A percentile compares a stretch with the other conserved stretches of the same genome.
These are phyloP conservation scores for Cantharis rufa DNA, from an alignment of 2,888 invertebrate species.

Conservation along the genomic window DNA sequence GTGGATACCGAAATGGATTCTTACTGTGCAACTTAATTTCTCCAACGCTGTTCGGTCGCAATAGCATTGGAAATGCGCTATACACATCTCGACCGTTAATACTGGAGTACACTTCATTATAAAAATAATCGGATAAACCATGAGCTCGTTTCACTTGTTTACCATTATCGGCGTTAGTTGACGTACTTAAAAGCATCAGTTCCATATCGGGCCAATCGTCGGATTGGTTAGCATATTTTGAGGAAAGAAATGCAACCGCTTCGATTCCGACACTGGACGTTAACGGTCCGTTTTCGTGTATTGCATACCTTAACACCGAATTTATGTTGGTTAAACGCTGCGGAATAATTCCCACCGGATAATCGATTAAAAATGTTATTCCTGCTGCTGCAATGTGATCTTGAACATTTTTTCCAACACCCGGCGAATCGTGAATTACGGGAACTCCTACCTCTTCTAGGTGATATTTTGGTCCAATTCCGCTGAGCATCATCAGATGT, in stretches of 20 bases:
- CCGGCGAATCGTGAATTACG: conserved; percentile 76
- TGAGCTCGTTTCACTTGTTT: conserved; percentile 75
- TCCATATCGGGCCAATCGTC: conserved; percentile 93
- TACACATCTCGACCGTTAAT: conserved; percentile 78
- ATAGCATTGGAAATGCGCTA: conserved; percentile 85
- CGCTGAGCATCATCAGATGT: conserved; percentile 87
- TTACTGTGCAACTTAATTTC: conserved; percentile 66
- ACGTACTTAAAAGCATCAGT: conserved; percentile 85
- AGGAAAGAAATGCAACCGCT: conserved; percentile 84
- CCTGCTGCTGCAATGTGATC: conserved; percentile 91
- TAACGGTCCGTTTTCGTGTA: conserved; percentile 84
- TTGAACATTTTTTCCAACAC: conserved; percentile 85
- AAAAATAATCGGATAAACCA: conserved; percentile 80
- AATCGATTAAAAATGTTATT: conserved; percentile 77
- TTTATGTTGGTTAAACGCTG: conserved; percentile 81
- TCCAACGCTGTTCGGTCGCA: conserved; percentile 86
- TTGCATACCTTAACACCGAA: conserved; percentile 79
- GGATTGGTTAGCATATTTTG: conserved; percentile 83
- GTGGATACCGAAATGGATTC: conserved; percentile 77
- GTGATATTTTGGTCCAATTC: conserved; percentile 80
- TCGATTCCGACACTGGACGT: conserved; percentile 88
- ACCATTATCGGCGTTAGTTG: conserved; percentile 84
- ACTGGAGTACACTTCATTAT: conserved; percentile 72
- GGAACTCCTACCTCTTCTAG: conserved; percentile 72
- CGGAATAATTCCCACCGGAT: conserved; percentile 79